Percentiles rank a stretch among this genome's conserved stretches.
Evolutionary conservation across 2,888 invertebrate genomes (phyloP).

Genomic region (Cordilura impudica): DNA sequence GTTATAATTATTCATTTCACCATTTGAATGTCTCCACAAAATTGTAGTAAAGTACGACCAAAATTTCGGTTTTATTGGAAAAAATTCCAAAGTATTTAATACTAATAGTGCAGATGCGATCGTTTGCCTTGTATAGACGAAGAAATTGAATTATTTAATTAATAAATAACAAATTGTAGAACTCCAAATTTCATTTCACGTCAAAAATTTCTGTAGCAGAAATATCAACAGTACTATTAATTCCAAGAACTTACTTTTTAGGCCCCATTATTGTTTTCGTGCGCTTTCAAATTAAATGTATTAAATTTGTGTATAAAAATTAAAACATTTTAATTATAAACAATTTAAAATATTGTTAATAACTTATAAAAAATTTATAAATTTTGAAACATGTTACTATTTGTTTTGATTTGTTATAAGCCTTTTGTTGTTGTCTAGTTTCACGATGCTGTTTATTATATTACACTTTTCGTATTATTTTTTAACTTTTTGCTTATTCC

Average conservation of each 20-base stretch:
- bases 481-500: no score
- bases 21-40: no score
- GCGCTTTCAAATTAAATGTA: not conserved
- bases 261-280: conserved; percentile 2
- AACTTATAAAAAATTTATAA: not conserved
- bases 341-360: not conserved
- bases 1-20: no score
- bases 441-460: not conserved
- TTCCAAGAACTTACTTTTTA: conserved; percentile 21
- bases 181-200: not conserved
- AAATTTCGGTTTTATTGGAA: no score
- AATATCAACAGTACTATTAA: conserved; percentile 5
- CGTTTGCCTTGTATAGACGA: no score
- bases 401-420: not conserved
- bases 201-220: conserved; percentile 6
- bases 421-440: not conserved
- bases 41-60: no score
- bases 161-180: no score
- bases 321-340: not conserved
- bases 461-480: not conserved
- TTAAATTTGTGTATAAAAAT: not conserved
- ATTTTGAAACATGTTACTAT: no score
- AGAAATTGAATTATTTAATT: no score
- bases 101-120: no score
- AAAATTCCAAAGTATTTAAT: no score